phyloP scores from a whole-genome alignment of 2,113 vertebrate genomes.

The Garra rufa region DNA sequence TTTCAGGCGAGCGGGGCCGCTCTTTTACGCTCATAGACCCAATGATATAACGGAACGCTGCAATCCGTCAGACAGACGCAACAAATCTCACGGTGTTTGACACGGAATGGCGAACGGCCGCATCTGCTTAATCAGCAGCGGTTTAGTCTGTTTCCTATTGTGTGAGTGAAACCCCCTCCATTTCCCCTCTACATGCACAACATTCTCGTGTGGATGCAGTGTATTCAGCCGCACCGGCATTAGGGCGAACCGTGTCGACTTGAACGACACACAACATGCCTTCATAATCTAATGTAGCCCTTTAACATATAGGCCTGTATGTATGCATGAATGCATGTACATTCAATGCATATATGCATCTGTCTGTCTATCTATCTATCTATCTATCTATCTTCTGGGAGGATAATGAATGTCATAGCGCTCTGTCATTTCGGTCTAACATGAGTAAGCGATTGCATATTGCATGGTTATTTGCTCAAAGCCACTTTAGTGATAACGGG shows the following conservation, averaged over 20 bases:
- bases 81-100: slow-evolving; percentile 33
- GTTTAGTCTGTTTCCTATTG: slow-evolving; percentile 41
- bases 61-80: slow-evolving; percentile 27
- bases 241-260: neutral
- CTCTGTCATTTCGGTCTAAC: slow-evolving; percentile 19
- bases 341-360: neutral
- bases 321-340: neutral
- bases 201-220: slow-evolving; percentile 23
- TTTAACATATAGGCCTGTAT: neutral
- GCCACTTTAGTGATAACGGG: neutral
- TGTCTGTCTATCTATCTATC: slow-evolving; percentile 10
- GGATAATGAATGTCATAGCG: neutral
- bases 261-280: neutral
- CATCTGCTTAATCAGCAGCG: slow-evolving; percentile 51
- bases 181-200: slow-evolving; percentile 20
- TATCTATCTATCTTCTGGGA: neutral
- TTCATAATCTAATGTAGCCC: neutral
- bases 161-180: slow-evolving; percentile 16
- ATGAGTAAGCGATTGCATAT: neutral
- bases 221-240: neutral
- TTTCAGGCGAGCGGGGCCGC: slow-evolving; percentile 13
- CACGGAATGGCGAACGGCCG: slow-evolving; percentile 44
- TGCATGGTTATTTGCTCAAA: neutral
- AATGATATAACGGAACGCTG: slow-evolving; percentile 3
- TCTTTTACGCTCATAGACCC: neutral